A percentile compares a stretch with the other conserved stretches of the same genome.
Conservation (phyloP, 2,113 vertebrate genomes). For the Opisthocomus hoazin region DNA sequence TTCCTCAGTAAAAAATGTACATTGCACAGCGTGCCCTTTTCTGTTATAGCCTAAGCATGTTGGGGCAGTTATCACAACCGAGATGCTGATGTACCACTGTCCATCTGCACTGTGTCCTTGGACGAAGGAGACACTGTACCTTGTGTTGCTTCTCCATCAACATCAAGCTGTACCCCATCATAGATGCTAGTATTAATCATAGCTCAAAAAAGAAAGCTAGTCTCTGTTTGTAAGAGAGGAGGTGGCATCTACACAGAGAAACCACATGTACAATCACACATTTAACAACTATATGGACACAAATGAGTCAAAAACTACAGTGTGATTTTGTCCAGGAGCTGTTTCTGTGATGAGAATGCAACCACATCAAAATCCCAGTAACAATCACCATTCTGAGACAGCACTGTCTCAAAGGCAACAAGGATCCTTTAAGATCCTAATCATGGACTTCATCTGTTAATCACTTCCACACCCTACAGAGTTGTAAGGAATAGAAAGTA, state of each 20-base stretch:
- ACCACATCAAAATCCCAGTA: neutral
- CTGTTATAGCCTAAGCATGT: neutral
- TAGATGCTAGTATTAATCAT: fast-evolving
- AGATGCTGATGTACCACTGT: neutral
- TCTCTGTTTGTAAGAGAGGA: neutral
- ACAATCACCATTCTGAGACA: neutral
- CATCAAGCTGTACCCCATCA: neutral
- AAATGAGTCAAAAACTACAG: neutral
- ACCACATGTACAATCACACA: fast-evolving
- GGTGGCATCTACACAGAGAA: neutral
- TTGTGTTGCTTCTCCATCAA: neutral
- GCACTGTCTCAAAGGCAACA: neutral
- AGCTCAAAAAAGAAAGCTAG: neutral
- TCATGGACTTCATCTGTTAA: neutral
- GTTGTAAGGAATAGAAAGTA: constrained; percentile 11
- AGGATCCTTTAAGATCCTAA: neutral
- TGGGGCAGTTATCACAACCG: neutral
- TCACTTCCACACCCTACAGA: constrained; percentile 1
- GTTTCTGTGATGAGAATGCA: neutral
- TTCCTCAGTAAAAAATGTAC: neutral
- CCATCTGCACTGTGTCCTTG: neutral
- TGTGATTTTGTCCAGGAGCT: neutral
- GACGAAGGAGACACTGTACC: neutral
- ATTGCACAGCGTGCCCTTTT: neutral
- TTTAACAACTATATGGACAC: neutral